Evolutionary conservation across 2,888 invertebrate species (phyloP), one percentile per base, ranked within the genome.

Genomic region (Holacanthella duospinosa): DNA sequence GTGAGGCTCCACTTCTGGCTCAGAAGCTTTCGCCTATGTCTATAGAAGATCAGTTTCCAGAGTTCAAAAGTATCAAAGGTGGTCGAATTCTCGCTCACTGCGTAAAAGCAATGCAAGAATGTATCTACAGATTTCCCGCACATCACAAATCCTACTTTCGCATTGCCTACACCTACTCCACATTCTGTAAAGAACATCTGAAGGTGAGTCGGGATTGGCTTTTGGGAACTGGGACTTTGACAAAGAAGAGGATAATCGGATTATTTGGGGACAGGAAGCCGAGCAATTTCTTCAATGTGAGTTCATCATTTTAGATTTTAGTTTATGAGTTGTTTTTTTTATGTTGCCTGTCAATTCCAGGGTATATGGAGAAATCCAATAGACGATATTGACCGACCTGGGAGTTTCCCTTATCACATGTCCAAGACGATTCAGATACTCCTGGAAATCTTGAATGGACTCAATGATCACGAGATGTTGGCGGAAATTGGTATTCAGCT

Each of bases 131-230:
- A 56, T 90, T 93, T 76, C 86, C 92, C 0, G 89, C 91, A 73
- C 93, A 95, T 78, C 94, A 93, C 77, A 95, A 95, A 79, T 89
- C 93, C 0, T 82, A 93, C 60, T 94, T 93, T 77, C 83, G 93
- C 69, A 79, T 95, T 59, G 87, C 91, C 1, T 86, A 91, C 76
- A 86, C 89, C 74, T 92, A 87, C 77, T 87, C 87, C 75, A 84
- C 86, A 73, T 85, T 85, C 59, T 85, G 85, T 74, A 81, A 82
- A 62, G 82, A 84, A 55, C 63, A 55, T 9, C 85, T 84, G 74
- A 81, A 81, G 62, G 84, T 85, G 75, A 87, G 87, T 74, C 83
- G 85, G 71, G 85, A 88, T 74, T 78, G 89, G 1, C 80, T 90
- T 74, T 75, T 89, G 43, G 83, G 85, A 0, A 85, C 83, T 65